Conservation (phyloP, 2,888 invertebrate genomes). For the Phaedon cochleariae region DNA sequence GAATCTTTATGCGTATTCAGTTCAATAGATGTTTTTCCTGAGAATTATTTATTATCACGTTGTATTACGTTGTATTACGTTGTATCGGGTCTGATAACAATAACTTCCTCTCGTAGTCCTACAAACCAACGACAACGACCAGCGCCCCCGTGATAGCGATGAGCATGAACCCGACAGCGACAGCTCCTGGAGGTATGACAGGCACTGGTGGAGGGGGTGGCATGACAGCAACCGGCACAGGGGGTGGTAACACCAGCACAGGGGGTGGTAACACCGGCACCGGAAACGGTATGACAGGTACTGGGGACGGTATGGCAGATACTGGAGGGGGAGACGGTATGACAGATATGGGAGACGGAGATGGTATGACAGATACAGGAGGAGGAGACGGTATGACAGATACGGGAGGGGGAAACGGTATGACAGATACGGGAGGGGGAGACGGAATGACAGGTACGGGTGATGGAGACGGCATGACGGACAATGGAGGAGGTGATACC, state of each 20-base stretch:
- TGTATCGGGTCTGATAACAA: too few relatives aligned
- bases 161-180: constrained; percentile 60
- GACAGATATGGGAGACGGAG: constrained; percentile 35
- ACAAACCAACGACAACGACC: constrained; percentile 45
- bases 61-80: too few relatives aligned
- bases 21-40: too few relatives aligned
- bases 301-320: constrained; percentile 23
- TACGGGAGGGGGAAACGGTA: constrained; percentile 31
- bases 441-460: constrained; percentile 26
- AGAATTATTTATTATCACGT: too few relatives aligned
- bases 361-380: constrained; percentile 30
- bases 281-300: constrained; percentile 44
- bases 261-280: constrained; percentile 33
- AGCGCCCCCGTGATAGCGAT: constrained; percentile 60
- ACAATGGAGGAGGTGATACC: constrained; percentile 23
- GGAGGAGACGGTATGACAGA: constrained; percentile 31
- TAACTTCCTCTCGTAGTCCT: constrained; percentile 25
- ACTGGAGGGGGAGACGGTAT: constrained; percentile 29
- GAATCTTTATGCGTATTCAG: too few relatives aligned
- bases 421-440: constrained; percentile 25
- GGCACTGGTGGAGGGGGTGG: constrained; percentile 52
- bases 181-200: constrained; percentile 63
- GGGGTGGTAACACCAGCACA: constrained; percentile 26
- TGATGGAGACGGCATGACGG: constrained; percentile 26
- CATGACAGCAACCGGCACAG: constrained; percentile 43